Conservation (phyloP, 2,797 vertebrate genomes). For the Corythornis leucogaster region DNA sequence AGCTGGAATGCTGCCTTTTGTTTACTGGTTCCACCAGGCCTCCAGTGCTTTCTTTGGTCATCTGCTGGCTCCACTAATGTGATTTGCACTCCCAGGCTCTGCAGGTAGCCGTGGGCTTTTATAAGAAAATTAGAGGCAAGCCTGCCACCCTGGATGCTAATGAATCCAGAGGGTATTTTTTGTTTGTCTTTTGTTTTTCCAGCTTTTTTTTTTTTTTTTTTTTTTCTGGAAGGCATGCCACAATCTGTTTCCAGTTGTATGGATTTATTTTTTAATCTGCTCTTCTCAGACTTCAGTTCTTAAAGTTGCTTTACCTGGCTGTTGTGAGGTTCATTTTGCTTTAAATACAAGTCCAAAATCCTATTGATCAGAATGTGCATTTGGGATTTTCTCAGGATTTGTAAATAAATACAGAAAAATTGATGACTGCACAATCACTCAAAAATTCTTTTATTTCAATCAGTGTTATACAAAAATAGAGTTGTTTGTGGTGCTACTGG, state of each 20-base stretch:
- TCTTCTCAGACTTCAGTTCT: not conserved
- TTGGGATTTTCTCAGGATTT: not conserved
- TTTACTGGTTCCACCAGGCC: constrained; percentile 82
- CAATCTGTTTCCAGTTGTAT: not conserved
- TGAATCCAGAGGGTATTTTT: constrained; percentile 66
- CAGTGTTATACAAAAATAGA: not conserved
- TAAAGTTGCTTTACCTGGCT: not conserved
- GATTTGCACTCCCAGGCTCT: constrained; percentile 92
- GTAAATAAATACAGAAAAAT: not conserved
- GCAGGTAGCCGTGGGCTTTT: constrained; percentile 88
- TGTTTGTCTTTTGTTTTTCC: constrained; percentile 50
- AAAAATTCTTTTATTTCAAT: not conserved
- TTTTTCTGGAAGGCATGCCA: not conserved
- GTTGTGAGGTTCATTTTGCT: not conserved
- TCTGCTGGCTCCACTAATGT: constrained; percentile 87
- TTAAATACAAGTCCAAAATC: not conserved
- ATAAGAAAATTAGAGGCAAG: constrained; percentile 86
- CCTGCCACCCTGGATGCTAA: constrained; percentile 84
- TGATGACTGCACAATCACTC: not conserved
- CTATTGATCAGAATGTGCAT: not conserved
- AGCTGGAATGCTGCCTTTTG: constrained; percentile 91
- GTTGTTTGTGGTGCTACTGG: not conserved
- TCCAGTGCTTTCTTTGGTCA: constrained; percentile 85
- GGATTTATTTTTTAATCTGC: not conserved
- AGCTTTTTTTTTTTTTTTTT: not conserved